Conservation (phyloP, 30 jellyfish, hydroid and myxozoan genomes). For the Clytia hemisphaerica region DNA sequence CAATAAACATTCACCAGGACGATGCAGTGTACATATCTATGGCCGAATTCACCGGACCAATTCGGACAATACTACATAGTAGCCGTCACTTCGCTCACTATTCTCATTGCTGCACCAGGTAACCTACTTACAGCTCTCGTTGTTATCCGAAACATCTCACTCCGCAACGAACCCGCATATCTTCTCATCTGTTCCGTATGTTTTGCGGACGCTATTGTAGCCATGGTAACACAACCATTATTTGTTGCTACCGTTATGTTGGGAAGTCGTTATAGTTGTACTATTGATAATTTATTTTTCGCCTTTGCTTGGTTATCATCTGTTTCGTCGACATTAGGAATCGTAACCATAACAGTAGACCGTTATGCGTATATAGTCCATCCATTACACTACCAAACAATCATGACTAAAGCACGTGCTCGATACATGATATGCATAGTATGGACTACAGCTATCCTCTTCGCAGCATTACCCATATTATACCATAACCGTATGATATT, state of each 20-base stretch:
- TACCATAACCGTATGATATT: slow-evolving; percentile 6
- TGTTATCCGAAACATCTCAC: slow-evolving; percentile 25
- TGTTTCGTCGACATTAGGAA: slow-evolving; percentile 20
- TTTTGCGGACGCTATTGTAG: slow-evolving; percentile 59
- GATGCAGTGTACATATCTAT: slow-evolving; percentile 8
- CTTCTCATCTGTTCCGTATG: slow-evolving; percentile 58
- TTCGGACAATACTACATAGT: slow-evolving; percentile 13
- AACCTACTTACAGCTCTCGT: slow-evolving; percentile 25
- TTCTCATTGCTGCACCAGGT: slow-evolving; percentile 33
- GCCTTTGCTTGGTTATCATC: slow-evolving; percentile 23
- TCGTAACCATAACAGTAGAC: slow-evolving; percentile 18
- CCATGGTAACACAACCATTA: slow-evolving; percentile 64
- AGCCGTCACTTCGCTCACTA: slow-evolving; percentile 3
- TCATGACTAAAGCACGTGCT: slow-evolving; percentile 36
- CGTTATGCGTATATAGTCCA: slow-evolving; percentile 27
- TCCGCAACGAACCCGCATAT: slow-evolving; percentile 74
- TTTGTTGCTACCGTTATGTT: slow-evolving; percentile 36
- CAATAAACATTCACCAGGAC: no score
- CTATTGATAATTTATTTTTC: slow-evolving; percentile 27
- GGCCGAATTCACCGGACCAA: slow-evolving; percentile 26
- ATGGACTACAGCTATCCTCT: slow-evolving; percentile 7
- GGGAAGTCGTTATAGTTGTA: slow-evolving; percentile 38
- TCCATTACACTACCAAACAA: slow-evolving; percentile 13
- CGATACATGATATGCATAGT: slow-evolving; percentile 2
- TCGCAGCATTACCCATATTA: slow-evolving; percentile 13